Percentiles rank a stretch among this genome's conserved stretches.
Conservation (phyloP, 1,140 invertebrate genomes). For the Episyrphus balteatus region DNA sequence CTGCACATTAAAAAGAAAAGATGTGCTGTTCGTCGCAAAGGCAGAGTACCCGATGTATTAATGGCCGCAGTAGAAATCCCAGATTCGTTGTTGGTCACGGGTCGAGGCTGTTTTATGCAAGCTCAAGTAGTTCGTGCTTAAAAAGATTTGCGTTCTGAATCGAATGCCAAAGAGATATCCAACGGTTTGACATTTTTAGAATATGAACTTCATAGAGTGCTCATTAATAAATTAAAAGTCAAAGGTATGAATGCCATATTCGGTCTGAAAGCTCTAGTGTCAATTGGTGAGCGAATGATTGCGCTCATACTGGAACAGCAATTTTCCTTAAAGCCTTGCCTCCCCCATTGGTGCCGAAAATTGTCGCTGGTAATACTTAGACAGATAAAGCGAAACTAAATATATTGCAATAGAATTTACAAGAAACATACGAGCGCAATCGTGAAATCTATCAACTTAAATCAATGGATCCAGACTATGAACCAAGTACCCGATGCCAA, state of each 20-base stretch:
- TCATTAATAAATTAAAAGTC: no score
- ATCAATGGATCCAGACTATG: slow-evolving; percentile 27
- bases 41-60: slow-evolving; percentile 80
- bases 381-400: slow-evolving; percentile 49
- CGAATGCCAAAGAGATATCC: no score
- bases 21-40: slow-evolving; percentile 61
- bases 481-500: slow-evolving; percentile 8
- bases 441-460: slow-evolving; percentile 57
- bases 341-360: slow-evolving; percentile 52
- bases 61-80: slow-evolving; percentile 83
- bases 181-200: no score
- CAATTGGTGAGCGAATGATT: slow-evolving; percentile 79
- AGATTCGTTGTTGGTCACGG: slow-evolving; percentile 57
- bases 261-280: no score
- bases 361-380: slow-evolving; percentile 51
- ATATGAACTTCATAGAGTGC: no score
- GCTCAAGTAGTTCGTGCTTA: no score
- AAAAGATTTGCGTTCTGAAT: no score
- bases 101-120: no score
- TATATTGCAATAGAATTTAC: slow-evolving; percentile 51
- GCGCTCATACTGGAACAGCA: slow-evolving; percentile 81
- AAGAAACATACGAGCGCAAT: slow-evolving; percentile 56
- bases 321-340: slow-evolving; percentile 65
- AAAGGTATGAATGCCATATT: no score
- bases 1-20: slow-evolving; percentile 42